These are phyloP conservation scores for Dione juno DNA, from an alignment of 2,888 invertebrate species.

Conservation along the genomic window DNA sequence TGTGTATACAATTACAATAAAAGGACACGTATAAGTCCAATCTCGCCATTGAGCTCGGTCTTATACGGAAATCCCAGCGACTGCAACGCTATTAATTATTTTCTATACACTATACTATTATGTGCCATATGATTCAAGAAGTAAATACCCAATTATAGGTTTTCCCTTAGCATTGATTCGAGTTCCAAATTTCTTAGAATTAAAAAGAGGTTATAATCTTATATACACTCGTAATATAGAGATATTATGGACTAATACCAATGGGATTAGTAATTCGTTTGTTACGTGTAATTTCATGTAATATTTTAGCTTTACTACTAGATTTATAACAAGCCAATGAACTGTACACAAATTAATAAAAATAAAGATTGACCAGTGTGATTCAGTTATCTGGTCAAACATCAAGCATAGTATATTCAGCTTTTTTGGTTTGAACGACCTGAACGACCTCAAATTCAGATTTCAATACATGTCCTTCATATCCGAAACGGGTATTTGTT, in stretches of 20 bases:
- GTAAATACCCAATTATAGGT: slow-evolving; percentile 33
- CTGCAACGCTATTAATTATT: slow-evolving; percentile 36
- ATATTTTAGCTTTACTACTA: no score
- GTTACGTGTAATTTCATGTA: no score
- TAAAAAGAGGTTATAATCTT: neutral
- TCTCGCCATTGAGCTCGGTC: slow-evolving; percentile 17
- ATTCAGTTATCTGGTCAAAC: neutral
- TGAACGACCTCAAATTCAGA: neutral
- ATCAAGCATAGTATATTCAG: neutral
- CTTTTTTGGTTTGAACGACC: no score
- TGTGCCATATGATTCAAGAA: slow-evolving; percentile 26
- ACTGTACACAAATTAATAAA: neutral
- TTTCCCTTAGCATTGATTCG: slow-evolving; percentile 20
- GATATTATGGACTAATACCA: neutral
- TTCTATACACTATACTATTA: slow-evolving; percentile 30
- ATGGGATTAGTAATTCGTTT: neutral
- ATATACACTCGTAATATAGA: no score
- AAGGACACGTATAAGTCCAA: slow-evolving; percentile 24
- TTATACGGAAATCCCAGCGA: slow-evolving; percentile 37
- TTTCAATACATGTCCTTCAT: neutral
- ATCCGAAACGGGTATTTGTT: neutral
- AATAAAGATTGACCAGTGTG: neutral
- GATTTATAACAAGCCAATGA: neutral
- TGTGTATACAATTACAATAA: slow-evolving; percentile 23
- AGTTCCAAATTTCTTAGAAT: slow-evolving; percentile 4